Evolutionary conservation across 2,113 vertebrate species (phyloP).

Genomic region (Hemiscyllium ocellatum): DNA sequence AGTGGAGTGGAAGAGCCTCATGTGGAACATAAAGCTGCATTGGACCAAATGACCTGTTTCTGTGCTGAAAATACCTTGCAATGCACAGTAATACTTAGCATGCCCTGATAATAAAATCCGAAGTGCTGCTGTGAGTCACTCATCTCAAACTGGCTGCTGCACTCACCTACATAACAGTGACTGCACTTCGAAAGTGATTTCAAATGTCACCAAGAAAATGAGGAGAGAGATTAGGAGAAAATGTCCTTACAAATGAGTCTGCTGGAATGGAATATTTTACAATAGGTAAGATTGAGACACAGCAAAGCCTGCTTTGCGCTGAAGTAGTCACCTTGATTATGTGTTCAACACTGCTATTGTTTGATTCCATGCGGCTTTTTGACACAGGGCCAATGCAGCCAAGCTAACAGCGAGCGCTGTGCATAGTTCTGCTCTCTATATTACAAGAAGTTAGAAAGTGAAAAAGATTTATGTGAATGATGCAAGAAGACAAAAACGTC

Average conservation of each 20-base stretch:
- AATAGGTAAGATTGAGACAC: neutral
- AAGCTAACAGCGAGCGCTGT: neutral
- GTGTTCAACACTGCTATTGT: neutral
- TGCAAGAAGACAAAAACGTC: neutral
- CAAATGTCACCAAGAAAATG: neutral
- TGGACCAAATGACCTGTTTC: neutral
- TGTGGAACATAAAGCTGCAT: neutral
- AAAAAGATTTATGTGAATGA: neutral
- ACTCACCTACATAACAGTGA: neutral
- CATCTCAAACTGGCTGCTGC: neutral
- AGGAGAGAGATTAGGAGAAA: neutral
- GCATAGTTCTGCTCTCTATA: neutral
- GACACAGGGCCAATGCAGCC: neutral
- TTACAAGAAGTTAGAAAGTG: neutral
- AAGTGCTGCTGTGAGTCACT: neutral
- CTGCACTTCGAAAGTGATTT: neutral
- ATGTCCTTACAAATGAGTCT: neutral
- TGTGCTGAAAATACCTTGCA: neutral
- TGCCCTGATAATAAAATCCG: neutral
- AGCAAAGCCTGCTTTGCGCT: neutral
- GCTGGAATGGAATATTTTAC: neutral
- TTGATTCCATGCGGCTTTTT: neutral
- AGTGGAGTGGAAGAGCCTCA: neutral
- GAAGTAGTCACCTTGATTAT: neutral
- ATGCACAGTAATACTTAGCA: neutral